Conservation (phyloP, 2,113 vertebrate genomes). For the Heterochromis multidens region DNA sequence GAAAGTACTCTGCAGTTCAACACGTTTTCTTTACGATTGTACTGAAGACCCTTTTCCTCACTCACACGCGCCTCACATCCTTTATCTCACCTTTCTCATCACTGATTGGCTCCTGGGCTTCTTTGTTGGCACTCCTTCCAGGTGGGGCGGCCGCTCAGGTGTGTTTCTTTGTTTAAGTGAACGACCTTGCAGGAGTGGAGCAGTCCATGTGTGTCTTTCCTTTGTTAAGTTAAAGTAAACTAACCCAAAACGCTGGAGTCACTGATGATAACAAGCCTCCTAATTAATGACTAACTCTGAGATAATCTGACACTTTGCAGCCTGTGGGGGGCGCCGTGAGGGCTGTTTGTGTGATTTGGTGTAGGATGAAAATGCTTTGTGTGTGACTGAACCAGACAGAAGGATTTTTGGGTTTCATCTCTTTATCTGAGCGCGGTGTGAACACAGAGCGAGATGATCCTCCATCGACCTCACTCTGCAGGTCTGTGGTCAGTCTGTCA, state of each 20-base stretch:
- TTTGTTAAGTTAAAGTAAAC: too few relatives aligned
- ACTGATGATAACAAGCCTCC: too few relatives aligned
- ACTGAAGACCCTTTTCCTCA: not conserved
- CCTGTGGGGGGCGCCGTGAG: not conserved
- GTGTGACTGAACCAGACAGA: not conserved
- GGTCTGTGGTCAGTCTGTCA: conserved; percentile 2
- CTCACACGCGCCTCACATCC: not conserved
- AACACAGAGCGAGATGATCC: conserved; percentile 13
- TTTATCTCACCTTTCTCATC: not conserved
- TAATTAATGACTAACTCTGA: too few relatives aligned
- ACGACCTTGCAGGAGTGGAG: too few relatives aligned
- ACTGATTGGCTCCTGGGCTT: not conserved
- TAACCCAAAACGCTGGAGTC: too few relatives aligned
- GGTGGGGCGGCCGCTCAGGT: too few relatives aligned
- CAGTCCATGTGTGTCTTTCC: too few relatives aligned
- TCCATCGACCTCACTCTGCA: conserved; percentile 13
- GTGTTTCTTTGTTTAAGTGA: too few relatives aligned
- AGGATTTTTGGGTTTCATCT: not conserved
- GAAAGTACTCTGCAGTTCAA: not conserved
- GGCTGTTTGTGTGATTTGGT: not conserved
- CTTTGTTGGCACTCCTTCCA: not conserved
- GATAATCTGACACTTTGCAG: too few relatives aligned
- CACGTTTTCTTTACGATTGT: not conserved
- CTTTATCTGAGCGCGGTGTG: not conserved
- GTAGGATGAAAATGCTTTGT: not conserved